Evolutionary conservation across 2,113 vertebrate species (phyloP), one percentile per base, ranked within the genome.

Genomic region (Rynchops niger): DNA sequence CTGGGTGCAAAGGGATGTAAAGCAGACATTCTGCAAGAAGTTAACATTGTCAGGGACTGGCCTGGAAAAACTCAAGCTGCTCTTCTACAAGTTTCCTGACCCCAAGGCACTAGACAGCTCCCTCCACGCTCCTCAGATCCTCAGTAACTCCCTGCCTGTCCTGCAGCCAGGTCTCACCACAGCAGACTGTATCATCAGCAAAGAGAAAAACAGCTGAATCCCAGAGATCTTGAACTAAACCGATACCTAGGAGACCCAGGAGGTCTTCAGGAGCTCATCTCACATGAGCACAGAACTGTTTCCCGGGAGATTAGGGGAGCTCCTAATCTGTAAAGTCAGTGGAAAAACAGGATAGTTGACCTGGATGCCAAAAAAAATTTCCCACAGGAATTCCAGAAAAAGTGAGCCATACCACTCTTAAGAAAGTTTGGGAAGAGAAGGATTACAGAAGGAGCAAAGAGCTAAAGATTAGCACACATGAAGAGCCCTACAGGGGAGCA

Each of bases 11-110:
- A 76, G 12, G 26, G n/a, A 80, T 9, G 6, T 45, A 94, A 65
- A 90, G 66, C 58, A 94, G 91, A 91, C 73, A 53, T 95, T 82
- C 76, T 87, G 61, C 52, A 94, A 82, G 83, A 94, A 30, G 40
- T 58, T 93, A 87, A 76, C 0, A 0, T 15, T 79, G 40, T 69
- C 70, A 82, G 61, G 36, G 77, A 56, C 43, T 40, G 25, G 34
- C 15, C 80, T 80, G 42, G 66, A 89, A 63, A 92, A 92, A 62
- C 32, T 86, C 43, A 93, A 62, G 53, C 49, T 93, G 45, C 62
- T 70, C 53, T 76, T 63, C 43, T 79, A 2, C 30, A 69, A 73
- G 20, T 45, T 89, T 47, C 56, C 53, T 36, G 49, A 84, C 26
- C 34, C 27, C 56, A 74, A 74, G 49, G 42, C 62, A 67, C 30